Evolutionary conservation across 2,113 vertebrate species (phyloP).

Genomic region (Potamarius usumacintae): DNA sequence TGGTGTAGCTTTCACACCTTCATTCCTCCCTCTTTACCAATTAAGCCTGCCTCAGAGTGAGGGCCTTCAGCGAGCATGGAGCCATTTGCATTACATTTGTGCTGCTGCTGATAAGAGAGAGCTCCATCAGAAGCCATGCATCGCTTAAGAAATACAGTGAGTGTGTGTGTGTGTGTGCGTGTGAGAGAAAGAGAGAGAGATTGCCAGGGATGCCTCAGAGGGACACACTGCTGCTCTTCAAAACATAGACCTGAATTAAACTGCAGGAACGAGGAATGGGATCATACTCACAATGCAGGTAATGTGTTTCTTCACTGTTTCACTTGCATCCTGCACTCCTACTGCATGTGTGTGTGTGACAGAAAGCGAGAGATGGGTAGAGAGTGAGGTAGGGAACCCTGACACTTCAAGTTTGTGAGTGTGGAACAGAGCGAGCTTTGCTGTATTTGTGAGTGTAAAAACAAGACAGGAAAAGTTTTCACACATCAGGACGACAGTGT

Average conservation of each 20-base stretch:
- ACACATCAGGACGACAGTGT: neutral
- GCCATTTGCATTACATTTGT: slow-evolving; percentile 79
- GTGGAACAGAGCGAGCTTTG: neutral
- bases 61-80: slow-evolving; percentile 73
- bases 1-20: slow-evolving; percentile 75
- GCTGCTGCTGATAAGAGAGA: slow-evolving; percentile 75
- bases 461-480: neutral
- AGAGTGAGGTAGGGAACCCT: neutral
- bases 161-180: slow-evolving; percentile 3
- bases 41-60: slow-evolving; percentile 79
- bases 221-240: slow-evolving; percentile 76
- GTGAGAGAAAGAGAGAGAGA: slow-evolving; percentile 56
- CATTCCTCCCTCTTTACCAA: slow-evolving; percentile 78
- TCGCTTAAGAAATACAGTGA: slow-evolving; percentile 72
- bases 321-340: slow-evolving; percentile 48
- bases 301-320: slow-evolving; percentile 79
- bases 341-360: neutral
- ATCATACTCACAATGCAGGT: slow-evolving; percentile 76
- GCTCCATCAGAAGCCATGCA: slow-evolving; percentile 74
- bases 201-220: slow-evolving; percentile 73
- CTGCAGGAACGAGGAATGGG: slow-evolving; percentile 72
- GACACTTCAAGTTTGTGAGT: slow-evolving; percentile 1
- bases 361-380: neutral
- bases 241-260: slow-evolving; percentile 78
- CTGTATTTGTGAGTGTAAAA: neutral